Base-by-base conservation (phyloP, 1,140 invertebrate genomes). In the Bursaphelenchus mucronatus region DNA sequence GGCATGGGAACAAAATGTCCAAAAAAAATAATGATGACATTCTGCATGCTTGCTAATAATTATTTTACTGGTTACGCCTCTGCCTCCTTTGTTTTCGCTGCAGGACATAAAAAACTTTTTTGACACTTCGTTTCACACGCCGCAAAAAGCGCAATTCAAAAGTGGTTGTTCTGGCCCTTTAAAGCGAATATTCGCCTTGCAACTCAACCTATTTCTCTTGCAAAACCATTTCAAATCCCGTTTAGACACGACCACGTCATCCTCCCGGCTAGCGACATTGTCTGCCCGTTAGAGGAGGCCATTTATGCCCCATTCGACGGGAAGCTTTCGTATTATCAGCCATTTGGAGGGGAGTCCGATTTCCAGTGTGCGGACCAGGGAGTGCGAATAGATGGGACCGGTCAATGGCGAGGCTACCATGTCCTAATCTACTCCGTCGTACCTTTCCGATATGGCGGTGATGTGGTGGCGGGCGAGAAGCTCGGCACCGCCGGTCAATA, bases 331-430 rank as follows among this genome's bases (percentile, higher is more conserved):
- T 79, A 70, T 49, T 70, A 75, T 46, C 72, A 67, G 54, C 78
- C 78, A 15, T 78, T 71, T 57, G 79, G 78, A 19, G 78, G 75
- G 17, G 64, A 73, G 55, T 56, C 55, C 30, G 70, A 68, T 7
- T 58, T 64, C 21, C 40, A 71, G 56, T 80, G 80, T 57, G 73
- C 70, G 6, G 78, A 80, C 49, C 64, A 74, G 15, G 78, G 79
- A 15, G 79, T 74, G 1, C 55, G 70, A 43, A 80, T 80, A 46
- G 79, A 80, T 43, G 78, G 78, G 61, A 77, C 67, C n/a, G 74
- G 75, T 11, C 74, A 75, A 61, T 80, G 78, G 78, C 63, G 70
- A 63, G 78, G 77, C 75, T 80, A 81, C 58, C 69, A 72, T 40
- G 79, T 67, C 10, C 49, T 81, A 58, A 82, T 80, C 51, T 71